Evolutionary conservation across 2,113 vertebrate genomes (phyloP).

Genomic region (Spea multiplicata): DNA sequence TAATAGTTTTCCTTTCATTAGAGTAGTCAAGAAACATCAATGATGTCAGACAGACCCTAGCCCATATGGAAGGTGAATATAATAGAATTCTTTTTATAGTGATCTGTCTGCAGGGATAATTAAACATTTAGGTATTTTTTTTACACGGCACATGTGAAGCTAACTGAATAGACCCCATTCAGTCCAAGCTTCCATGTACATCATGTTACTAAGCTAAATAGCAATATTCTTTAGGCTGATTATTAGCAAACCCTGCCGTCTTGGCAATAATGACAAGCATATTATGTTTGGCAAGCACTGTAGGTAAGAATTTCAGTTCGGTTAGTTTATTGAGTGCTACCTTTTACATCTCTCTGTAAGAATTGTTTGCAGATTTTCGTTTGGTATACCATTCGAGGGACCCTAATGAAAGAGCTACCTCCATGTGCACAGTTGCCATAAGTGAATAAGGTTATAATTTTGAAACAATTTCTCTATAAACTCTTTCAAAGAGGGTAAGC

Average conservation of each 20-base stretch:
- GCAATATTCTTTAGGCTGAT: conserved; percentile 12
- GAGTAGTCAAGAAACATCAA: conserved; percentile 2
- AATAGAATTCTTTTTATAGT: conserved; percentile 14
- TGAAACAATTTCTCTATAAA: no score
- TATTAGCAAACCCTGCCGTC: conserved; percentile 27
- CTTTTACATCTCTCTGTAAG: conserved; percentile 35
- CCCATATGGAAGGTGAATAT: conserved; percentile 3
- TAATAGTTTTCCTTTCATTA: not conserved
- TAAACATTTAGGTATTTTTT: conserved; percentile 16
- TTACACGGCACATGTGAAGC: conserved; percentile 20
- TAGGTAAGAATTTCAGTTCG: conserved; percentile 24
- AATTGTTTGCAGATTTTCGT: conserved; percentile 5
- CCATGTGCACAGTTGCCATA: not conserved
- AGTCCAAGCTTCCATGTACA: conserved; percentile 16
- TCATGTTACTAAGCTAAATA: conserved; percentile 19
- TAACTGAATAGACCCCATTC: conserved; percentile 26
- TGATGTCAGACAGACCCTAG: not conserved
- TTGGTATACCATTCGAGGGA: not conserved
- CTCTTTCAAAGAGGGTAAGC: no score
- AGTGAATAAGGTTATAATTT: not conserved
- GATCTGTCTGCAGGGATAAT: conserved; percentile 32
- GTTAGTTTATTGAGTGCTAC: conserved; percentile 35
- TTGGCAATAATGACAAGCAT: conserved; percentile 20
- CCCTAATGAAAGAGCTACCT: not conserved
- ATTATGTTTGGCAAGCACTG: conserved; percentile 23